These are phyloP conservation scores for Anhinga anhinga DNA, from an alignment of 2,113 vertebrate species.

Conservation along the genomic window DNA sequence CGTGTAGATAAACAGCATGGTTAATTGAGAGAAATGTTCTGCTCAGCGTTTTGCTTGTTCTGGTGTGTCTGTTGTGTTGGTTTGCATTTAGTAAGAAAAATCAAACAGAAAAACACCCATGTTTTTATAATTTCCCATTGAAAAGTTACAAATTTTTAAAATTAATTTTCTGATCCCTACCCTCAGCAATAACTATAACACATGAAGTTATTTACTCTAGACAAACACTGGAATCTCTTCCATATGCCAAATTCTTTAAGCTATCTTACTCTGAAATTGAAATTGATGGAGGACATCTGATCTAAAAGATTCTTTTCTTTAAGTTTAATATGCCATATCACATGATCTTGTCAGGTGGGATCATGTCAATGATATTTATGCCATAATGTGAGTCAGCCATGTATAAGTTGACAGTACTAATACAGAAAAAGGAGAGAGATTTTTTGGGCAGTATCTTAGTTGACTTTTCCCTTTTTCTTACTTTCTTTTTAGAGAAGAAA, in stretches of 20 bases:
- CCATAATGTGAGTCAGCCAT: background rate
- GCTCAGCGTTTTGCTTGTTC: background rate
- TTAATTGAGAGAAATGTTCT: conserved; percentile 40
- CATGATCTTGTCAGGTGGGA: conserved; percentile 57
- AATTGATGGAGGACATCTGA: conserved; percentile 62
- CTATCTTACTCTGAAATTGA: background rate
- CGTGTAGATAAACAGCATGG: conserved; percentile 23
- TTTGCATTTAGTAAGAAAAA: background rate
- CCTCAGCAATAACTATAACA: background rate
- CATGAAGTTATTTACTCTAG: background rate
- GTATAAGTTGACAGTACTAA: background rate
- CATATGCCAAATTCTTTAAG: conserved; percentile 35
- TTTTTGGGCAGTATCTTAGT: background rate
- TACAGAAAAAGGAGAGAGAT: background rate
- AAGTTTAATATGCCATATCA: conserved; percentile 49
- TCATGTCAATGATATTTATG: conserved; percentile 33
- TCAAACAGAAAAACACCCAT: background rate
- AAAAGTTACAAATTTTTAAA: background rate
- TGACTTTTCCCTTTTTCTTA: background rate
- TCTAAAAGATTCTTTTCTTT: conserved; percentile 42
- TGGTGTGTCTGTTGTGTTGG: background rate
- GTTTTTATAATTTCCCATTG: background rate
- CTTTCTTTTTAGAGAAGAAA: background rate
- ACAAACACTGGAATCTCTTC: background rate
- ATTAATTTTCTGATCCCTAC: background rate